phyloP scores from a whole-genome alignment of 2,113 vertebrate species.

The Daboia siamensis region DNA sequence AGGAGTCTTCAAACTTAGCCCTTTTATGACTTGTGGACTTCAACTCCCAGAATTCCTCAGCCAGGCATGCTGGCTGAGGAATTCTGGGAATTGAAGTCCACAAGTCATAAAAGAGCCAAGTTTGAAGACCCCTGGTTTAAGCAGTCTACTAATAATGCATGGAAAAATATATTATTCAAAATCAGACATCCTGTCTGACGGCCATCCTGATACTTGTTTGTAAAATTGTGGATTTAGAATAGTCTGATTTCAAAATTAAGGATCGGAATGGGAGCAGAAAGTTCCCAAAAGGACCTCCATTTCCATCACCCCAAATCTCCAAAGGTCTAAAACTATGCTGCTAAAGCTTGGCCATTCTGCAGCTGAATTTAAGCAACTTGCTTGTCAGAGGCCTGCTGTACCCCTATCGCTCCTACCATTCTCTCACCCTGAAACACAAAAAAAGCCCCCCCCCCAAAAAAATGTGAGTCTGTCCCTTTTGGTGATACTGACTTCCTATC shows the following conservation, averaged over 20 bases:
- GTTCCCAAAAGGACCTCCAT: not conserved
- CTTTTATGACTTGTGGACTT: too few relatives aligned
- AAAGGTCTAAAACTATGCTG: not conserved
- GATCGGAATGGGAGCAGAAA: not conserved
- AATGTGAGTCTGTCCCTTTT: not conserved
- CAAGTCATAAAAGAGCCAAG: too few relatives aligned
- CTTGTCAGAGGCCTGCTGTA: not conserved
- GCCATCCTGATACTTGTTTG: not conserved
- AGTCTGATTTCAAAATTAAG: not conserved
- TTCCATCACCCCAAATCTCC: not conserved
- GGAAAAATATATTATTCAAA: not conserved
- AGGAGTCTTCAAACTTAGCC: too few relatives aligned
- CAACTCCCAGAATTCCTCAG: too few relatives aligned
- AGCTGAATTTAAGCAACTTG: not conserved
- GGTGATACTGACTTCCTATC: not conserved
- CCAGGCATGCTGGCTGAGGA: too few relatives aligned
- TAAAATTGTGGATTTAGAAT: not conserved
- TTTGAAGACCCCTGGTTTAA: too few relatives aligned
- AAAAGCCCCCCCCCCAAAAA: not conserved
- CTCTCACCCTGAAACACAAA: not conserved
- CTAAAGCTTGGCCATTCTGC: not conserved
- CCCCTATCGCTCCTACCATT: not conserved
- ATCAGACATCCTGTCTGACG: not conserved
- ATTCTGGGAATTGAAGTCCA: too few relatives aligned
- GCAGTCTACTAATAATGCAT: not conserved